Conservation (phyloP, 2,888 invertebrate genomes). For the Crematogaster levior region DNA sequence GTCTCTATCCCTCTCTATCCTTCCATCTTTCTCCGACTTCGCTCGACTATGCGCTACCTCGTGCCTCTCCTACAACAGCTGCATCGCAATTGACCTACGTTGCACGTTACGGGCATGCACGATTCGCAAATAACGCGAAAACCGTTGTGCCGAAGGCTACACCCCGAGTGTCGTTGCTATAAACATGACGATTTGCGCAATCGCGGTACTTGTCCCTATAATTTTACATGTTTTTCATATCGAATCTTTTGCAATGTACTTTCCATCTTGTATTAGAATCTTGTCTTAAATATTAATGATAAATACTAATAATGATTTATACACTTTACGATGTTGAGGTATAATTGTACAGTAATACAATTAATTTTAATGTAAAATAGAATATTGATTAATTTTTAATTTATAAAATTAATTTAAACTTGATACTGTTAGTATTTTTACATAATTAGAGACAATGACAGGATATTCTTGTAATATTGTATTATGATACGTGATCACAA, state of each 20-base stretch:
- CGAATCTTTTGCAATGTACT: neutral
- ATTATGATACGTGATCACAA: neutral
- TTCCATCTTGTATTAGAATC: too few species aligned
- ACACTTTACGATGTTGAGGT: too few species aligned
- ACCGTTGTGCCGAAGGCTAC: conserved; percentile 67
- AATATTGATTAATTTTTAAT: neutral
- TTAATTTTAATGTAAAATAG: neutral
- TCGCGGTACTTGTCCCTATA: neutral
- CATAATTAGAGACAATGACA: neutral
- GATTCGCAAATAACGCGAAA: conserved; percentile 82
- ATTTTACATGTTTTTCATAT: neutral
- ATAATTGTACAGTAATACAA: neutral
- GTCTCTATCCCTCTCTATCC: conserved; percentile 31
- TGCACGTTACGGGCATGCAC: conserved; percentile 70
- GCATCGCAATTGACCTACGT: conserved; percentile 79
- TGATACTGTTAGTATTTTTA: neutral
- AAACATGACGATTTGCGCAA: conserved; percentile 55
- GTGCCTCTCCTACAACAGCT: conserved; percentile 70
- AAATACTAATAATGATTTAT: too few species aligned
- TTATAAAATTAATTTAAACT: neutral
- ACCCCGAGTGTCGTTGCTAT: conserved; percentile 54
- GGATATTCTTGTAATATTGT: neutral
- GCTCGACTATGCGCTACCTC: conserved; percentile 62
- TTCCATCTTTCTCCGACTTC: conserved; percentile 33
- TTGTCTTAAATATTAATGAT: neutral